These are phyloP conservation scores for Mythimna lalbum DNA, from an alignment of 2,888 invertebrate species.

Conservation along the genomic window DNA sequence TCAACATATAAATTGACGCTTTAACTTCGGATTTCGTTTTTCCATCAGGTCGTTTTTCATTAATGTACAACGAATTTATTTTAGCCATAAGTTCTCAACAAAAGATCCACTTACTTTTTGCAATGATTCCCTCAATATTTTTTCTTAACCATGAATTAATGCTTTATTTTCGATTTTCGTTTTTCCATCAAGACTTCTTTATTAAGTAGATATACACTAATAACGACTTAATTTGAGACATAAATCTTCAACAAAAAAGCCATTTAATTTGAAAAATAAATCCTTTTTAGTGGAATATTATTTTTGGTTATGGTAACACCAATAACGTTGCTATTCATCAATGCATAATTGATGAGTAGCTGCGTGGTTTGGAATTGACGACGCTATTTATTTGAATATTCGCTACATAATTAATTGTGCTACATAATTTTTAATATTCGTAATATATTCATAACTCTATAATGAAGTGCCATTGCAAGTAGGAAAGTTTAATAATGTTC, in stretches of 20 bases:
- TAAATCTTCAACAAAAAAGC: slow-evolving; percentile 1
- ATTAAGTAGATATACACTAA: background rate
- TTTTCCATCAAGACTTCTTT: background rate
- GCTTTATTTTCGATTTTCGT: background rate
- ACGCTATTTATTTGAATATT: slow-evolving; percentile 28
- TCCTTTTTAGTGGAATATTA: background rate
- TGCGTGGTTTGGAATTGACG: slow-evolving; percentile 16
- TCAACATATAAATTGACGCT: no score
- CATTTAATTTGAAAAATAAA: slow-evolving; percentile 3
- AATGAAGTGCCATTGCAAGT: background rate
- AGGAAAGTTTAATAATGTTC: background rate
- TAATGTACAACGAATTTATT: no score
- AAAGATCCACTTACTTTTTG: no score
- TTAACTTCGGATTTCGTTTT: no score
- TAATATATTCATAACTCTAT: background rate
- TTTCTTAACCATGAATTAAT: background rate
- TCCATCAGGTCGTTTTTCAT: no score
- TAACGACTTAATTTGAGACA: background rate
- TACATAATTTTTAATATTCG: slow-evolving; percentile 8
- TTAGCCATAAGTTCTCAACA: no score
- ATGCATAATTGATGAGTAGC: slow-evolving; percentile 24
- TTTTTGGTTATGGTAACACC: background rate
- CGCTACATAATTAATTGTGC: slow-evolving; percentile 3
- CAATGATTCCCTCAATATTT: background rate
- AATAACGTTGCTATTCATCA: slow-evolving; percentile 4